phyloP scores from a whole-genome alignment of 1,140 invertebrate species.

The Wiebesia pumilae region DNA sequence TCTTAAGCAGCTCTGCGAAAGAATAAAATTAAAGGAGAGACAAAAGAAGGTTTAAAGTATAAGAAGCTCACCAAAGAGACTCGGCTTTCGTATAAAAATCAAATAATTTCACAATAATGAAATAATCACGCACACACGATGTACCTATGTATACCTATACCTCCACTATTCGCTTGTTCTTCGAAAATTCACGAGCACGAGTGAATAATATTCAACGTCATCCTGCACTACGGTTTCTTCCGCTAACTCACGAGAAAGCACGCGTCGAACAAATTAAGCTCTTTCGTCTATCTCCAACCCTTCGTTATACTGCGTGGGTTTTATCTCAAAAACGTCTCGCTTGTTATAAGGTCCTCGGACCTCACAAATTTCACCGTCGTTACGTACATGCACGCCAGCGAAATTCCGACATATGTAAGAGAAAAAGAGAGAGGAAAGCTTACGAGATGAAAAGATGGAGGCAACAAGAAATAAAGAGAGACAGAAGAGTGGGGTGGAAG shows the following conservation, averaged over 20 bases:
- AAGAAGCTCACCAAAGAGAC: background rate
- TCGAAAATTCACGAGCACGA: slow-evolving; percentile 14
- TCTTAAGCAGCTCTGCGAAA: background rate
- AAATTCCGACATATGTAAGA: background rate
- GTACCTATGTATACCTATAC: background rate
- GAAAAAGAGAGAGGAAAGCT: background rate
- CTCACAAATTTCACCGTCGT: background rate
- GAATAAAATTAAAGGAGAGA: background rate
- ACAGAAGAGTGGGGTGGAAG: background rate
- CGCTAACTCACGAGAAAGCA: slow-evolving; percentile 2
- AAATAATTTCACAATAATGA: slow-evolving; percentile 46
- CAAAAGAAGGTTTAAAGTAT: background rate
- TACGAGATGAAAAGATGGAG: no score
- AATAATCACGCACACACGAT: background rate
- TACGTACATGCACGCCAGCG: background rate
- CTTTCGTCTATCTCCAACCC: background rate
- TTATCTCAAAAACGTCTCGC: slow-evolving; percentile 32
- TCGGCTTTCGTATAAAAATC: slow-evolving; percentile 34
- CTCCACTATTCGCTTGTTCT: background rate
- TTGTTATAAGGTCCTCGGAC: slow-evolving; percentile 10
- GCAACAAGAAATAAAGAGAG: background rate
- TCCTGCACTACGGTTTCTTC: background rate
- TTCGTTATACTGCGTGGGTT: background rate
- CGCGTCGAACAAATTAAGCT: slow-evolving; percentile 49
- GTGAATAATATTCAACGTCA: slow-evolving; percentile 10